phyloP scores from a whole-genome alignment of 2,113 vertebrate species.

The Oophaga pumilio region DNA sequence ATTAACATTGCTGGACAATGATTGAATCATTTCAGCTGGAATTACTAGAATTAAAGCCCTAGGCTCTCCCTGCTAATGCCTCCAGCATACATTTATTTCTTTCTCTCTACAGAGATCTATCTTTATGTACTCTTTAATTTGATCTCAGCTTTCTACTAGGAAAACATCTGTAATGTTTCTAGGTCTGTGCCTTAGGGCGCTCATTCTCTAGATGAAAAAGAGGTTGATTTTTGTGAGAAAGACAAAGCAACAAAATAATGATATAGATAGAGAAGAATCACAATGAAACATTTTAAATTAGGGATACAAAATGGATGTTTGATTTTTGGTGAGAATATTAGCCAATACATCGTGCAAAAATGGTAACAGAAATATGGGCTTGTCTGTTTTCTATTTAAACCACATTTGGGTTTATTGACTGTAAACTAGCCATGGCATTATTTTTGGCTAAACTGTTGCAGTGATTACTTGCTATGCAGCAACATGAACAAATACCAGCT shows the following conservation, averaged over 20 bases:
- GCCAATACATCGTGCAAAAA: not conserved
- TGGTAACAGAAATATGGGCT: not conserved
- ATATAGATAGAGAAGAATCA: conserved; percentile 34
- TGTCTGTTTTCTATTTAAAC: not conserved
- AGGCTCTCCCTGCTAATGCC: not conserved
- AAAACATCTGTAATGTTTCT: conserved; percentile 48
- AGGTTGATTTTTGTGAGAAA: conserved; percentile 33
- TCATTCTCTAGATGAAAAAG: conserved; percentile 32
- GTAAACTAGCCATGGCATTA: not conserved
- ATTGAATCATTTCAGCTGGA: conserved; percentile 54
- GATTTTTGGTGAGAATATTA: not conserved
- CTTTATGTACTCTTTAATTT: conserved; percentile 57
- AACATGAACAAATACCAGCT: too few species aligned
- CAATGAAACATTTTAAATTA: conserved; percentile 21
- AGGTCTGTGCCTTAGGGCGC: conserved; percentile 44
- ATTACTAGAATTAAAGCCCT: not conserved
- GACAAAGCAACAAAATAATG: conserved; percentile 51
- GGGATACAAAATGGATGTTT: conserved; percentile 1
- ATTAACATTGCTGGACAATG: conserved; percentile 66
- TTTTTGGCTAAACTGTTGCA: not conserved
- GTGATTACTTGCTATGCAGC: not conserved
- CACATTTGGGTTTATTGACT: not conserved
- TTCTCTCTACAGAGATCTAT: conserved; percentile 37
- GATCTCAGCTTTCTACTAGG: not conserved
- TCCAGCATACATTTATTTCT: conserved; percentile 35